Evolutionary conservation across 2,888 invertebrate genomes (phyloP).

Genomic region (Watsonalla cultraria): DNA sequence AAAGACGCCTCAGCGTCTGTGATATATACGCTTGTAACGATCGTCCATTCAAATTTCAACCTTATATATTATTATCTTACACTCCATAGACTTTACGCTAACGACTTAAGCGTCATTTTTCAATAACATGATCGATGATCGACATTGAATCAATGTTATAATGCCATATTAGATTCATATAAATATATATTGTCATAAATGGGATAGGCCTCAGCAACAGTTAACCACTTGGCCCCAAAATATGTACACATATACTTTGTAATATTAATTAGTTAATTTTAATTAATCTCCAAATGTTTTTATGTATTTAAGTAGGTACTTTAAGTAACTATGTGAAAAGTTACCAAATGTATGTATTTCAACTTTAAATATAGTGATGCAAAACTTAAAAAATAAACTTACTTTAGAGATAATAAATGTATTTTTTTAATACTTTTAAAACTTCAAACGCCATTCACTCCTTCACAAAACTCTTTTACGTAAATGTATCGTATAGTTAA

Average conservation of each 20-base stretch:
- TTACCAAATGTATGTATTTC: neutral
- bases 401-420: neutral
- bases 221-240: conserved; percentile 22
- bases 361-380: conserved; percentile 1
- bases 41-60: conserved; percentile 56
- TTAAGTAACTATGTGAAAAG: neutral
- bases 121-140: neutral
- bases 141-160: conserved; percentile 16
- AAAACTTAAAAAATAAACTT: neutral
- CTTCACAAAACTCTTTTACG: neutral
- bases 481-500: neutral
- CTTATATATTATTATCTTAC: conserved; percentile 37
- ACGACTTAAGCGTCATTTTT: conserved; percentile 16
- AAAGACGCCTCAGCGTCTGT: conserved; percentile 59
- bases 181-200: conserved; percentile 11
- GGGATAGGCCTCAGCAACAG: conserved; percentile 4
- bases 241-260: conserved; percentile 13
- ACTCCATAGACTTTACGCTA: conserved; percentile 28
- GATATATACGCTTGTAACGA: conserved; percentile 72
- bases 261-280: conserved; percentile 17
- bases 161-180: conserved; percentile 12
- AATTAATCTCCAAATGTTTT: conserved; percentile 9
- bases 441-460: neutral
- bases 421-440: neutral
- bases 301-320: neutral